These are phyloP conservation scores for Octodon degus DNA, from an alignment of 2,113 vertebrate species.

Conservation along the genomic window DNA sequence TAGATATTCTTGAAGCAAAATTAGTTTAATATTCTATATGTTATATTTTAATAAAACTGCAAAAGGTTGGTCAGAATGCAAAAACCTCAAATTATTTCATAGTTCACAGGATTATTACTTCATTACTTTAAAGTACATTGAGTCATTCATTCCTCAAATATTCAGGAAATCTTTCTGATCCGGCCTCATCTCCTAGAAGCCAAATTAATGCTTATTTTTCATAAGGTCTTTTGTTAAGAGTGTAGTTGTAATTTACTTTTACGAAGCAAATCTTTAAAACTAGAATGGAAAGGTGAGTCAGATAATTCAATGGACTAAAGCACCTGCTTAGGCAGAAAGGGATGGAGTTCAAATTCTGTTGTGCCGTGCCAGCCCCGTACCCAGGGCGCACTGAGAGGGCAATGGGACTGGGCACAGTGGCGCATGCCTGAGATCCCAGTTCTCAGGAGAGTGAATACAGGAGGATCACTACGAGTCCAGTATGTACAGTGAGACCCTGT, in stretches of 20 bases:
- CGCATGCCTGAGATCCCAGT: too few species aligned
- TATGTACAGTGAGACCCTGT: too few species aligned
- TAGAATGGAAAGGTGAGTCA: too few species aligned
- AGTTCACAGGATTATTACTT: neutral
- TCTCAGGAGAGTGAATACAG: too few species aligned
- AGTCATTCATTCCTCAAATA: conserved; percentile 2
- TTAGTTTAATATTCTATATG: neutral
- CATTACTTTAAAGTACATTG: neutral
- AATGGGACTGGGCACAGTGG: too few species aligned
- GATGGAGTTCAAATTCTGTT: too few species aligned
- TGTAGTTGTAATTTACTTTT: conserved; percentile 1
- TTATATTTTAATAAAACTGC: neutral
- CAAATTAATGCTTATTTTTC: neutral
- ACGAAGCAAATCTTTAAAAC: conserved; percentile 7
- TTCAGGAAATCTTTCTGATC: neutral
- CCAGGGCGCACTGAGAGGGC: too few species aligned
- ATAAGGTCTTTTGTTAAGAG: neutral
- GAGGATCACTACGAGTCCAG: too few species aligned
- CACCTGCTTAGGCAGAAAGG: too few species aligned
- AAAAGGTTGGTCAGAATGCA: neutral
- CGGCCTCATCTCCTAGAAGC: neutral
- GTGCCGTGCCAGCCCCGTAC: too few species aligned
- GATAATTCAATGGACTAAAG: too few species aligned
- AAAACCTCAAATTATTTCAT: neutral
- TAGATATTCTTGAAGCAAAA: neutral